These are phyloP conservation scores for Aphelenchoides fujianensis DNA, from an alignment of 1,140 invertebrate species.

Conservation along the genomic window DNA sequence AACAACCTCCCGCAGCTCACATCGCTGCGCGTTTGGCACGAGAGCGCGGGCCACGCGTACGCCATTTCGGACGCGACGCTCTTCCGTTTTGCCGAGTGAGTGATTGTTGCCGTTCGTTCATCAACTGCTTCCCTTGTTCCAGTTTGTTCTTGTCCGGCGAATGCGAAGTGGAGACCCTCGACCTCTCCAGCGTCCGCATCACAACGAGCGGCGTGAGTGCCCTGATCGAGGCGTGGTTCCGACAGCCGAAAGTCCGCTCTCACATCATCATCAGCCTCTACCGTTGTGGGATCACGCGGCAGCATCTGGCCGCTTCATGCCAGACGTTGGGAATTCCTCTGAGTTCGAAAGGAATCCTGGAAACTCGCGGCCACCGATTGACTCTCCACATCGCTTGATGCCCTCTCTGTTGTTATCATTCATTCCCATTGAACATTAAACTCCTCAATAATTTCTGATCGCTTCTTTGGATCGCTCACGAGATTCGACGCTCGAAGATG, in stretches of 20 bases:
- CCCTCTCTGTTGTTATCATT: neutral
- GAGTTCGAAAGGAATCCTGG: constrained; percentile 9
- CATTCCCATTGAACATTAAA: too few species aligned
- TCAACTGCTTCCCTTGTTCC: constrained; percentile 20
- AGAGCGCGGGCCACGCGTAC: constrained; percentile 15
- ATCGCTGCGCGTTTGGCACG: constrained; percentile 34
- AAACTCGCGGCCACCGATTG: neutral
- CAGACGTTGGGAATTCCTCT: constrained; percentile 18
- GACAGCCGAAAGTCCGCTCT: neutral
- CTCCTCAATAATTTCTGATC: too few species aligned
- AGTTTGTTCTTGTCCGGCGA: constrained; percentile 21
- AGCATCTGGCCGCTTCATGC: constrained; percentile 17
- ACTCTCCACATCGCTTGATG: neutral
- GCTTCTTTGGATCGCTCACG: too few species aligned
- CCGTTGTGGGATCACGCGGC: constrained; percentile 5
- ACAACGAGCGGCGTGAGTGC: constrained; percentile 31
- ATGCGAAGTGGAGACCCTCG: constrained; percentile 24
- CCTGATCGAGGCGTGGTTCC: constrained; percentile 31
- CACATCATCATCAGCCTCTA: constrained; percentile 22
- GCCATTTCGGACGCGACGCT: constrained; percentile 33
- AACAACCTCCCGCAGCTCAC: constrained; percentile 18
- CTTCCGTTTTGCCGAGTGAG: constrained; percentile 19
- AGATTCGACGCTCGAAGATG: too few species aligned
- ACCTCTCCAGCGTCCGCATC: constrained; percentile 7
- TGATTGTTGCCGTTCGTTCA: constrained; percentile 8